A percentile compares a stretch with the other conserved stretches of the same genome.
Evolutionary conservation across 1,140 invertebrate genomes (phyloP).

Genomic region (Holotrichia oblita): DNA sequence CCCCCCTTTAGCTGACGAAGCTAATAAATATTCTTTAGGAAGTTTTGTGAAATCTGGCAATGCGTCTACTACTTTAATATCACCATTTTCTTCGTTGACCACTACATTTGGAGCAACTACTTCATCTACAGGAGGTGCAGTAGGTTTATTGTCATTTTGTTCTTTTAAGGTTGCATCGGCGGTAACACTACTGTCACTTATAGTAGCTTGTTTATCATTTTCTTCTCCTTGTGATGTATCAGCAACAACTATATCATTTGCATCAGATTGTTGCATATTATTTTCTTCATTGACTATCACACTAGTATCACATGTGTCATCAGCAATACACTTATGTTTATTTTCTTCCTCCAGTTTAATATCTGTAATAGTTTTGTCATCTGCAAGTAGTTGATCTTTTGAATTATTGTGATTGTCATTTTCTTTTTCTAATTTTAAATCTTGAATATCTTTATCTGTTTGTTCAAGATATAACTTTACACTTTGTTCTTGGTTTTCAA

Average conservation of each 20-base stretch:
- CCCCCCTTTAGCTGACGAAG: constrained; percentile 64
- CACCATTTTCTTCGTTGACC: not conserved
- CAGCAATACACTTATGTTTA: not conserved
- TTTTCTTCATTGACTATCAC: not conserved
- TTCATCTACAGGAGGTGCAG: not conserved
- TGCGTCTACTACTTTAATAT: constrained; percentile 27
- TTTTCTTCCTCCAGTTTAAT: not conserved
- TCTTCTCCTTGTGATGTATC: not conserved
- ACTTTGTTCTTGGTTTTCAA: too few species aligned
- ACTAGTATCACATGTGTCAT: not conserved
- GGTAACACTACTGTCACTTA: too few species aligned
- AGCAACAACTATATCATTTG: not conserved
- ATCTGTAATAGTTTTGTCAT: not conserved
- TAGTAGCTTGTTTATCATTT: too few species aligned
- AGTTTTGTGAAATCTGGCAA: constrained; percentile 38
- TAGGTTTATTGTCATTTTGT: not conserved
- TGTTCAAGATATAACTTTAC: too few species aligned
- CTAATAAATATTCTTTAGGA: constrained; percentile 63
- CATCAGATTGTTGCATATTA: not conserved
- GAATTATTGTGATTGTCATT: too few species aligned
- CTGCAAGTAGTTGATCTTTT: too few species aligned
- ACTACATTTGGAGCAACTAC: not conserved
- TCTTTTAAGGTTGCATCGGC: too few species aligned
- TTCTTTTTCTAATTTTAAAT: too few species aligned
- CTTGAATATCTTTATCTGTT: too few species aligned